A percentile compares a stretch with the other conserved stretches of the same genome.
These are phyloP conservation scores for Panurus biarmicus DNA, from an alignment of 2,113 vertebrate species.

Conservation along the genomic window DNA sequence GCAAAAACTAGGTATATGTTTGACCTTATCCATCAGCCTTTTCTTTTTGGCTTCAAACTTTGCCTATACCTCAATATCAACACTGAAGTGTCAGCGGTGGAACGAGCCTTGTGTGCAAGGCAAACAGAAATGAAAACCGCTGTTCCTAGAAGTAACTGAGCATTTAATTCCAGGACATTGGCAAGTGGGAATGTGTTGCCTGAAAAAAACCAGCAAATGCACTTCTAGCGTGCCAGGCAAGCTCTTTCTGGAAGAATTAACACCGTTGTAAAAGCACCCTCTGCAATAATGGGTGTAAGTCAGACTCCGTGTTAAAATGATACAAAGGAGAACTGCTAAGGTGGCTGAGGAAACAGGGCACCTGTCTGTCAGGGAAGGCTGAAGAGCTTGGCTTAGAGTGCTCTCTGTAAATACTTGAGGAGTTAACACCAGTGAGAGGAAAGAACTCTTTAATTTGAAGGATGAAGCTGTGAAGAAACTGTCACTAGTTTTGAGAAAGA, in stretches of 20 bases:
- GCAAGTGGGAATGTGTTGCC: background rate
- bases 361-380: background rate
- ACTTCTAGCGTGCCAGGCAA: background rate
- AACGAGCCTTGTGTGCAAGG: background rate
- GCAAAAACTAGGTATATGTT: background rate
- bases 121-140: background rate
- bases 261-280: fast-evolving
- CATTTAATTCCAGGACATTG: background rate
- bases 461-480: background rate
- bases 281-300: background rate
- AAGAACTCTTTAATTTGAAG: background rate
- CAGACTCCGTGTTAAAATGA: background rate
- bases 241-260: background rate
- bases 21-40: background rate
- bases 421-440: slow-evolving; percentile 16
- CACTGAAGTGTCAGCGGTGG: background rate
- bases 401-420: slow-evolving; percentile 13
- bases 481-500: background rate
- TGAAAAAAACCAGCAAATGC: background rate
- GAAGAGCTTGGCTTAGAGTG: background rate
- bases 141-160: background rate
- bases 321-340: background rate
- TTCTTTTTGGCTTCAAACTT: background rate
- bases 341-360: background rate
- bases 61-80: background rate